Evolutionary conservation across 2,797 vertebrate genomes (phyloP).

Genomic region (Aplochiton taeniatus): DNA sequence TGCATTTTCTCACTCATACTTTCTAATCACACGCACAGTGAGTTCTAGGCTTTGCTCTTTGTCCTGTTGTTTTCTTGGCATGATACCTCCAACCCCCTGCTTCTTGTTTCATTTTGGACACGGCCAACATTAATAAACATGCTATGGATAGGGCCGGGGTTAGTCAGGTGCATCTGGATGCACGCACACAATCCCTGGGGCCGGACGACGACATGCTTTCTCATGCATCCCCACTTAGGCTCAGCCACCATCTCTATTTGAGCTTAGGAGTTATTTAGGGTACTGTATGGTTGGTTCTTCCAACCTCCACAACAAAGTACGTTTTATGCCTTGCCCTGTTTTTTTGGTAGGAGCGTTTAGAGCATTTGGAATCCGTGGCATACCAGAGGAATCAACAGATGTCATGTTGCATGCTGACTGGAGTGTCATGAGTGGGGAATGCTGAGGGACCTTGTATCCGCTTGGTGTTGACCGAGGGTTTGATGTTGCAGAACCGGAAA

Average conservation of each 20-base stretch:
- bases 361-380: too few relatives aligned
- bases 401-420: too few relatives aligned
- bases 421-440: too few relatives aligned
- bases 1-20: conserved; percentile 21
- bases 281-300: background rate
- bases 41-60: conserved; percentile 17
- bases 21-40: conserved; percentile 21
- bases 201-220: conserved; percentile 5
- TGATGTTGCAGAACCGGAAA: too few relatives aligned
- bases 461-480: too few relatives aligned
- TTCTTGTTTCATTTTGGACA: conserved; percentile 12
- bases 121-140: conserved; percentile 31
- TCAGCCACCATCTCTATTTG: background rate
- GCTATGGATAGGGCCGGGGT: background rate
- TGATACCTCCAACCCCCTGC: conserved; percentile 9
- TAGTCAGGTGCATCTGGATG: background rate
- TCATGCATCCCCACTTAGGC: conserved; percentile 1
- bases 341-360: too few relatives aligned
- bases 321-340: background rate
- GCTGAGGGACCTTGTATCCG: too few relatives aligned
- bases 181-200: background rate
- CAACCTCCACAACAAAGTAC: background rate
- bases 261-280: background rate
- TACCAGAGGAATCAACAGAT: too few relatives aligned
- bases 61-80: conserved; percentile 20